These are phyloP conservation scores for Calephelis nemesis DNA, from an alignment of 1,140 invertebrate genomes.

Conservation along the genomic window DNA sequence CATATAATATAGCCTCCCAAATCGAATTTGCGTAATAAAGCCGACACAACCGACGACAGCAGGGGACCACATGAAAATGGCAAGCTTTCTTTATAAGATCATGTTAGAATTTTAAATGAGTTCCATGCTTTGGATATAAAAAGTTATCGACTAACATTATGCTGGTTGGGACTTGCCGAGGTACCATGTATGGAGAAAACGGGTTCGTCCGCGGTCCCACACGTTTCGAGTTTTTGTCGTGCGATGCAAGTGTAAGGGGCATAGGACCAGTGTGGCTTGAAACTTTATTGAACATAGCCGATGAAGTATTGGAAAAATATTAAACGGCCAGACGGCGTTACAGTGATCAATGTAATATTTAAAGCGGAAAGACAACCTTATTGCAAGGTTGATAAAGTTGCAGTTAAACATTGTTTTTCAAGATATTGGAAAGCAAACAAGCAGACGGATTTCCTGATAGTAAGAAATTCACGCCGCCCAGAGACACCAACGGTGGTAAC, in stretches of 20 bases:
- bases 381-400: no score
- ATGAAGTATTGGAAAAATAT: neutral
- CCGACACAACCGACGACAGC: conserved; percentile 61
- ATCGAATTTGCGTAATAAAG: conserved; percentile 74
- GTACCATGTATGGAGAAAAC: conserved; percentile 72
- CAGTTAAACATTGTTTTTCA: no score
- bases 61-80: conserved; percentile 71
- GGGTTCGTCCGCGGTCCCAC: conserved; percentile 73
- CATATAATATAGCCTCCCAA: conserved; percentile 50
- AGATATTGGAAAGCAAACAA: no score
- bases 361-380: no score
- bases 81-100: conserved; percentile 71
- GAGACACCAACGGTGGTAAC: no score
- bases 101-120: conserved; percentile 79
- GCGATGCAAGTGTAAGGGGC: conserved; percentile 60
- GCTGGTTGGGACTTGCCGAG: conserved; percentile 67
- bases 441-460: no score
- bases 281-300: conserved; percentile 21
- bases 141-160: conserved; percentile 74
- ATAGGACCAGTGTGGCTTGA: conserved; percentile 49
- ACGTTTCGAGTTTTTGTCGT: conserved; percentile 74
- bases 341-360: no score
- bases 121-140: conserved; percentile 77
- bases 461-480: no score
- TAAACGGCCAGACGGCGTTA: no score